phyloP scores from a whole-genome alignment of 2,888 invertebrate genomes.

The Cryptops parisi region DNA sequence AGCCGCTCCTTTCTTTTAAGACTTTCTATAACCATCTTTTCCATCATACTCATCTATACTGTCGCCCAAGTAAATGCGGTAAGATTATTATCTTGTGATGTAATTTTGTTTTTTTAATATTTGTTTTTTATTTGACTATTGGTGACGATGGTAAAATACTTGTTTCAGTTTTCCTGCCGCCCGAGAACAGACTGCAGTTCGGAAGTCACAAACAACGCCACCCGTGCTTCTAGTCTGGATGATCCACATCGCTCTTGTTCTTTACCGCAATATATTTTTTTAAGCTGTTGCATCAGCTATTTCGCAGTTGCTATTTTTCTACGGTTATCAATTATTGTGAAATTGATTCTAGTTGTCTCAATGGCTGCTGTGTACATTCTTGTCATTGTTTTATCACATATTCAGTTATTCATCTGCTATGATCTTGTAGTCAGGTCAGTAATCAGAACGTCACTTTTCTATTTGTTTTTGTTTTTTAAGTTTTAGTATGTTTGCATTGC shows the following conservation, averaged over 20 bases:
- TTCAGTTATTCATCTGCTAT: constrained; percentile 63
- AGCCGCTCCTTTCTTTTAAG: constrained; percentile 66
- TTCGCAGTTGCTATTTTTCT: constrained; percentile 73
- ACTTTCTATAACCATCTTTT: constrained; percentile 72
- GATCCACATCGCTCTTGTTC: constrained; percentile 69
- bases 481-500: background rate
- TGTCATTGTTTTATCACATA: constrained; percentile 66
- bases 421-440: constrained; percentile 60
- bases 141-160: no score
- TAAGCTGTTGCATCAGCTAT: constrained; percentile 70
- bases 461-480: constrained; percentile 11
- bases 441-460: background rate
- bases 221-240: no score
- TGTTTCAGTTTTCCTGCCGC: constrained; percentile 11
- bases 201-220: background rate
- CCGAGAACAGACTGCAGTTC: background rate
- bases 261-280: constrained; percentile 69
- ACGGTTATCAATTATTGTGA: constrained; percentile 63
- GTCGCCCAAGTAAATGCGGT: constrained; percentile 88
- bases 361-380: constrained; percentile 67
- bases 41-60: constrained; percentile 69
- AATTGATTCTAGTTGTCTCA: constrained; percentile 56
- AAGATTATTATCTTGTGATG: constrained; percentile 34
- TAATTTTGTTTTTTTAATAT: constrained; percentile 19
- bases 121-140: constrained; percentile 19